Conservation (phyloP, 2,797 vertebrate genomes). For the Danionella dracula region DNA sequence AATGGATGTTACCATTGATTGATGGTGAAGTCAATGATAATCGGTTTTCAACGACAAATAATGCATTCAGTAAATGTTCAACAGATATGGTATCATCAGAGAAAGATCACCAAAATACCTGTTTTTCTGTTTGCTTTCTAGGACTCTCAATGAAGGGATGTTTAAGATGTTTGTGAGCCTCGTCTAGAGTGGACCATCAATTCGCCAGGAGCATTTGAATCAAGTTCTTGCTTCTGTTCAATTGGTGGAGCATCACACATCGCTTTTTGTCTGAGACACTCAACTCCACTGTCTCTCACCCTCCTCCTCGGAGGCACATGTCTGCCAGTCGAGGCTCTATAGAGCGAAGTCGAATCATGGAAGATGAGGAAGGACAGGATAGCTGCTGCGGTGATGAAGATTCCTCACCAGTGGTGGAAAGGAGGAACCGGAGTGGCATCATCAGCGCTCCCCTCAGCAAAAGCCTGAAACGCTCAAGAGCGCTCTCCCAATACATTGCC, state of each 20-base stretch:
- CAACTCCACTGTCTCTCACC: slow-evolving; percentile 58
- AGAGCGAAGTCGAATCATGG: slow-evolving; percentile 57
- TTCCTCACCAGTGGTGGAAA: slow-evolving; percentile 78
- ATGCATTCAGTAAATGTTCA: no score
- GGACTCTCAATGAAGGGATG: slow-evolving; percentile 20
- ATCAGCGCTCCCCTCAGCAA: slow-evolving; percentile 94
- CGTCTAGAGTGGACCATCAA: slow-evolving; percentile 19
- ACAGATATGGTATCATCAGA: no score
- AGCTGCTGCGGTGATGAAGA: slow-evolving; percentile 71
- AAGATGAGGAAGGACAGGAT: slow-evolving; percentile 59
- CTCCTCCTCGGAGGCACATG: slow-evolving; percentile 65
- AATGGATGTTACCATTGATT: no score
- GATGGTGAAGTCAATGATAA: no score
- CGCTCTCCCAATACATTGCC: slow-evolving; percentile 90
- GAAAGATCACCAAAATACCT: no score
- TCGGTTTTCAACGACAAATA: no score
- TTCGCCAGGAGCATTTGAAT: slow-evolving; percentile 34
- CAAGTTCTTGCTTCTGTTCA: slow-evolving; percentile 35
- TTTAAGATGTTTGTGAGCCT: slow-evolving; percentile 37
- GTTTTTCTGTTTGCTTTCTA: slow-evolving; percentile 1
- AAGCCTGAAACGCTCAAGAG: slow-evolving; percentile 92
- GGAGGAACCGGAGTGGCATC: slow-evolving; percentile 90
- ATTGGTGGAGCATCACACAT: slow-evolving; percentile 34
- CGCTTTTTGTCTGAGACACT: slow-evolving; percentile 34
- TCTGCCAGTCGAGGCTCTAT: slow-evolving; percentile 66